phyloP scores from a whole-genome alignment of 2,113 vertebrate species.

The Piaya cayana region DNA sequence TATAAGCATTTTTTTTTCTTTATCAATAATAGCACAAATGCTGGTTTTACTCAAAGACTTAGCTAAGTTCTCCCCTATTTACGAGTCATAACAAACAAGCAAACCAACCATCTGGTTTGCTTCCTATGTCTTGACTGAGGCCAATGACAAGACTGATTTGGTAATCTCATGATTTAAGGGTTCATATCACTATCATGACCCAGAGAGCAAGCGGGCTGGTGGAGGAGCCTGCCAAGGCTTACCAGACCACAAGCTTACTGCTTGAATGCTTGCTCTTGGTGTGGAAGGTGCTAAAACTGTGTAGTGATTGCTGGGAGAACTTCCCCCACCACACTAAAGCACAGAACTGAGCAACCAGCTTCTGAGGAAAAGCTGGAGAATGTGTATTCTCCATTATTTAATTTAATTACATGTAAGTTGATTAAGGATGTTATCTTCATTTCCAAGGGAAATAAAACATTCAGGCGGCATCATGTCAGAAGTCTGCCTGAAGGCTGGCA shows the following conservation, averaged over 20 bases:
- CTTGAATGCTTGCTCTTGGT: neutral
- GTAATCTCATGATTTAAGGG: fast-evolving
- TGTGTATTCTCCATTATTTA: neutral
- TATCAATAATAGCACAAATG: fast-evolving
- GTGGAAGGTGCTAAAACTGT: neutral
- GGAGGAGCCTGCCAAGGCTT: neutral
- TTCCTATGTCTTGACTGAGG: fast-evolving
- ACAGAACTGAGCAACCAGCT: neutral
- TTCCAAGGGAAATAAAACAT: constrained; percentile 45
- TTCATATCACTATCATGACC: fast-evolving
- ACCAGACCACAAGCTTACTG: neutral
- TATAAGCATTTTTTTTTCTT: neutral
- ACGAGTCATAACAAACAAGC: fast-evolving
- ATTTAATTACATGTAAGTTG: neutral
- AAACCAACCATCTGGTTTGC: neutral
- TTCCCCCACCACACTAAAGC: neutral
- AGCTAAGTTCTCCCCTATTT: neutral
- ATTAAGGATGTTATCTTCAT: constrained; percentile 48
- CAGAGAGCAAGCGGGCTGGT: neutral
- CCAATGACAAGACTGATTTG: neutral
- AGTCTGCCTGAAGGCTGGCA: neutral
- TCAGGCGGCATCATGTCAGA: neutral
- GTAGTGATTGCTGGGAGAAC: neutral
- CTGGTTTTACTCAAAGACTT: neutral
- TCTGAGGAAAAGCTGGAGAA: neutral